Evolutionary conservation across 2,797 vertebrate species (phyloP).

Genomic region (Myotis daubentonii): DNA sequence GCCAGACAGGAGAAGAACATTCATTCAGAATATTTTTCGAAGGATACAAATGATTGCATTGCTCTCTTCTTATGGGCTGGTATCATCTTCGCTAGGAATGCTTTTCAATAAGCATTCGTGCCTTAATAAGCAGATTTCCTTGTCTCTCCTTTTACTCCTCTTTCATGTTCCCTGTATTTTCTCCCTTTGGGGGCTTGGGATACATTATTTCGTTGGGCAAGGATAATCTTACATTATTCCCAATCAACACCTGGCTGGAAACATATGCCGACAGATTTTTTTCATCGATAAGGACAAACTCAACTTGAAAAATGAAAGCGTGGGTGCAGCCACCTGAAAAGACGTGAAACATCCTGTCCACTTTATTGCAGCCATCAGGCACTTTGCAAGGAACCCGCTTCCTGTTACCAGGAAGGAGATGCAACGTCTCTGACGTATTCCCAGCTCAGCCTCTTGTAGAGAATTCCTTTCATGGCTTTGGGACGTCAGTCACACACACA

Average conservation of each 20-base stretch:
- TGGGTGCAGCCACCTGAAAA: constrained; percentile 31
- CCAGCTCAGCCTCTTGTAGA: constrained; percentile 68
- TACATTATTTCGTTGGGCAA: constrained; percentile 36
- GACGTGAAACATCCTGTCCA: constrained; percentile 68
- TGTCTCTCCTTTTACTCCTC: neutral
- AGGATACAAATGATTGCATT: neutral
- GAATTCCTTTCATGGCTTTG: constrained; percentile 83
- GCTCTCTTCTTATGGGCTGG: neutral
- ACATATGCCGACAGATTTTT: constrained; percentile 10
- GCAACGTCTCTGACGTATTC: constrained; percentile 78
- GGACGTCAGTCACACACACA: constrained; percentile 87
- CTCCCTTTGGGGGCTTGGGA: constrained; percentile 18
- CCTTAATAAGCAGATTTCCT: neutral
- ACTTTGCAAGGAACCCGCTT: constrained; percentile 70
- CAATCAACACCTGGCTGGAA: constrained; percentile 43
- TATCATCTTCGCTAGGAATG: neutral
- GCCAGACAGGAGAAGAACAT: neutral
- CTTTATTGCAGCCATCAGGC: constrained; percentile 48
- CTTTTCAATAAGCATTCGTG: neutral
- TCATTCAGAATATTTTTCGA: constrained; percentile 43
- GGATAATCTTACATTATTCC: neutral
- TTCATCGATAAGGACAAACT: constrained; percentile 30
- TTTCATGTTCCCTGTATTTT: neutral
- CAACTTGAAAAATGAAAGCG: constrained; percentile 70
- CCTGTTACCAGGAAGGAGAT: constrained; percentile 71